A percentile compares a stretch with the other conserved stretches of the same genome.
These are phyloP conservation scores for Melieria picta DNA, from an alignment of 2,888 invertebrate genomes.

Conservation along the genomic window DNA sequence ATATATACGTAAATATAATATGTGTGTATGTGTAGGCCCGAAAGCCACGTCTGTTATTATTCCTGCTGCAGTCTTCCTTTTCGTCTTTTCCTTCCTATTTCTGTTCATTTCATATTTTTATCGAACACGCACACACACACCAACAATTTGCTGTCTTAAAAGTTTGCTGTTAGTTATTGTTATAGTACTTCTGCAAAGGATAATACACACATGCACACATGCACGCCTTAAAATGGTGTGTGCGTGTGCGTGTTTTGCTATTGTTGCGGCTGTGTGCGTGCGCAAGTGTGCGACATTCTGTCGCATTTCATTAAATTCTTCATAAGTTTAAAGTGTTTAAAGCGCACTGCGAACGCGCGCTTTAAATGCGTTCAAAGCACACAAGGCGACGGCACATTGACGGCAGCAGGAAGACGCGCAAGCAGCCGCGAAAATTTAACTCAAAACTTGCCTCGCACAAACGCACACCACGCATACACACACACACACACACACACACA, in stretches of 20 bases:
- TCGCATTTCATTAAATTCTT: constrained; percentile 1
- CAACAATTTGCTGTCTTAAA: constrained; percentile 5
- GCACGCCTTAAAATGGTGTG: neutral
- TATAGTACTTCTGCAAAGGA: constrained; percentile 9
- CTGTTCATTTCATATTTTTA: too few species aligned
- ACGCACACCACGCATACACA: neutral
- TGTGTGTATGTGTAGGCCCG: too few species aligned
- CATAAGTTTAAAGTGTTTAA: neutral
- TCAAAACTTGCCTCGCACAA: neutral
- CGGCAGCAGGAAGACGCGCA: neutral
- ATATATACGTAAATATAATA: constrained; percentile 1
- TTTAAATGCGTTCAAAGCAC: neutral
- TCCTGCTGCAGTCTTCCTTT: too few species aligned
- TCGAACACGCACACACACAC: constrained; percentile 12
- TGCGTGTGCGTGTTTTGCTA: neutral
- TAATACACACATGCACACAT: constrained; percentile 5
- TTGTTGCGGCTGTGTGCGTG: neutral
- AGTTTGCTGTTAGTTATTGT: constrained; percentile 5
- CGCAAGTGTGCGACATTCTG: neutral
- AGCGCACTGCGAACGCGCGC: neutral
- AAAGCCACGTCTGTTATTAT: too few species aligned
- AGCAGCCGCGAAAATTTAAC: neutral
- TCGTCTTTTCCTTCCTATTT: too few species aligned
- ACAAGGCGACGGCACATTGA: neutral
- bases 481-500: neutral